These are phyloP conservation scores for Amia ocellicauda DNA, from an alignment of 2,113 vertebrate species.

Conservation along the genomic window DNA sequence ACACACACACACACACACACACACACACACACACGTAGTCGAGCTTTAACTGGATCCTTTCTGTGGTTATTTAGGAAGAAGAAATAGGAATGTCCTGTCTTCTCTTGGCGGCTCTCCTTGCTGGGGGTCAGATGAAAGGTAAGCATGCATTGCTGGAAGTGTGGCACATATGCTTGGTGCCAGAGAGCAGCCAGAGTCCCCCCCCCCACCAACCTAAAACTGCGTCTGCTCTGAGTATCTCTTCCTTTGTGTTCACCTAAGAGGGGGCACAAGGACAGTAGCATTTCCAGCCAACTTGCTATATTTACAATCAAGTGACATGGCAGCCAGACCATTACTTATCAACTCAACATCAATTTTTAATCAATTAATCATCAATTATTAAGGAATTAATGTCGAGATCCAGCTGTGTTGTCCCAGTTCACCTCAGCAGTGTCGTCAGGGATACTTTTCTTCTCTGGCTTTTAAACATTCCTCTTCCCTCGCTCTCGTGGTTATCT, in stretches of 20 bases:
- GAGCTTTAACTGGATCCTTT: too few relatives aligned
- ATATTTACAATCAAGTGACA: slow-evolving; percentile 60
- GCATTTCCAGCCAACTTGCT: slow-evolving; percentile 61
- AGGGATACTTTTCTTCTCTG: slow-evolving; percentile 37
- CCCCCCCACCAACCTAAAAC: not conserved
- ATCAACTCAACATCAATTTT: slow-evolving; percentile 74
- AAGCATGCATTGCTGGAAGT: not conserved
- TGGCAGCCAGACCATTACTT: slow-evolving; percentile 66
- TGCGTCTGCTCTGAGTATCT: not conserved
- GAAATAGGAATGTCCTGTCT: too few relatives aligned
- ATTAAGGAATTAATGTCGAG: slow-evolving; percentile 70
- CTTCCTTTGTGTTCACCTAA: slow-evolving; percentile 17
- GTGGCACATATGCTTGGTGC: not conserved
- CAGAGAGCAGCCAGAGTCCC: not conserved
- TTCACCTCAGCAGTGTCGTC: slow-evolving; percentile 48
- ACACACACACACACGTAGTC: too few relatives aligned
- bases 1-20: too few relatives aligned
- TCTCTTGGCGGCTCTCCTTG: too few relatives aligned
- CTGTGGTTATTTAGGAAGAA: too few relatives aligned
- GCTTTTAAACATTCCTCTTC: slow-evolving; percentile 30
- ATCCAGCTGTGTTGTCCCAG: slow-evolving; percentile 69
- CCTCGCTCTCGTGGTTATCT: slow-evolving; percentile 31
- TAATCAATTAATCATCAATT: slow-evolving; percentile 71
- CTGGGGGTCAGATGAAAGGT: not conserved
- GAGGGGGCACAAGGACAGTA: slow-evolving; percentile 34